Evolutionary conservation across 2,888 invertebrate species (phyloP).

Genomic region (Tuberolachnus salignus): DNA sequence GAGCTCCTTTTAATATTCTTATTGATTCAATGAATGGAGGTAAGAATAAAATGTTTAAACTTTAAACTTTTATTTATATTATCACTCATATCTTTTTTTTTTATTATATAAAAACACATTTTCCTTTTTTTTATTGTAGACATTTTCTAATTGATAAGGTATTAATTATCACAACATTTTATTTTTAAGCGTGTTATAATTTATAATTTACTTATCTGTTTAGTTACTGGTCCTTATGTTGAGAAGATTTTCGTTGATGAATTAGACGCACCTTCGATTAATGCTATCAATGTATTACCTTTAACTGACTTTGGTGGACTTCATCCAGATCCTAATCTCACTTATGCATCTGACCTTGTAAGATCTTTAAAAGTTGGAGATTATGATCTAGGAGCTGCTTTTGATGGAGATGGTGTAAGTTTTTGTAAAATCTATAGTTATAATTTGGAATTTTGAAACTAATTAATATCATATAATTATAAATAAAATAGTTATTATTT

Average conservation of each 20-base stretch:
- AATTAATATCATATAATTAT: no score
- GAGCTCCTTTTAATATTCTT: slow-evolving; percentile 80
- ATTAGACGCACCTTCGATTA: slow-evolving; percentile 75
- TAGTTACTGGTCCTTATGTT: slow-evolving; percentile 96
- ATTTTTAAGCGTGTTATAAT: slow-evolving; percentile 10
- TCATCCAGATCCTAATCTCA: slow-evolving; percentile 96
- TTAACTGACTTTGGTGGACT: slow-evolving; percentile 94
- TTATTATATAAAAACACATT: background rate
- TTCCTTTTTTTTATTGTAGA: background rate
- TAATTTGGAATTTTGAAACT: background rate
- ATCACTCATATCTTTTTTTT: background rate
- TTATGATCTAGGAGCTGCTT: slow-evolving; percentile 90
- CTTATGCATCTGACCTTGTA: slow-evolving; percentile 80
- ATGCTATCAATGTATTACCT: slow-evolving; percentile 78
- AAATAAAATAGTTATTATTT: background rate
- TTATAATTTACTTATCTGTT: slow-evolving; percentile 58
- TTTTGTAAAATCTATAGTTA: background rate
- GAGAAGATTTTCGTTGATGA: slow-evolving; percentile 85
- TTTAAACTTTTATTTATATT: background rate
- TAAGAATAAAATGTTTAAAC: slow-evolving; percentile 62
- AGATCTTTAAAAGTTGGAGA: slow-evolving; percentile 68
- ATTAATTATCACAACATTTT: slow-evolving; percentile 15
- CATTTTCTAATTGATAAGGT: background rate
- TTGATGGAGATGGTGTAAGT: slow-evolving; percentile 93
- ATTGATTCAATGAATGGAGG: slow-evolving; percentile 96